Conservation (phyloP, 1,140 invertebrate species). For the Trichomalopsis sarcophagae region DNA sequence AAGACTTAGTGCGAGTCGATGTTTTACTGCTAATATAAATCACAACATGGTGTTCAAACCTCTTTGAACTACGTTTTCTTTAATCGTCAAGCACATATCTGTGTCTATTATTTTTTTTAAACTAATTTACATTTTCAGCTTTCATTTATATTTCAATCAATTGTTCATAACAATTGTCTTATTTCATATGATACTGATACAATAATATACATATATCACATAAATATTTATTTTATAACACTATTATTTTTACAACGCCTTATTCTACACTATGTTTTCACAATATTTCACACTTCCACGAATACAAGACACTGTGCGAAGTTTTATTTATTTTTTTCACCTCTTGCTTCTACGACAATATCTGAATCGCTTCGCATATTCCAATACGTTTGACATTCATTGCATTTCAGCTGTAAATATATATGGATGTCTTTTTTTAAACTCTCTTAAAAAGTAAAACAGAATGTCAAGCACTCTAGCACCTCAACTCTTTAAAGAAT, state of each 20-base stretch:
- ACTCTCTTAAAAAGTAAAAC: no score
- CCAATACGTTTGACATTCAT: slow-evolving; percentile 18
- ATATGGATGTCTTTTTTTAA: no score
- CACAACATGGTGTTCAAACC: not conserved
- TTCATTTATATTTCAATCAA: slow-evolving; percentile 16
- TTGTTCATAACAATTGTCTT: slow-evolving; percentile 10
- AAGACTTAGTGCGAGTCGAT: slow-evolving; percentile 35
- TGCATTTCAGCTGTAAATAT: no score
- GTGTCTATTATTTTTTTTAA: slow-evolving; percentile 9
- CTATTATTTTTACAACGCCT: not conserved
- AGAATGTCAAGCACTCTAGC: no score
- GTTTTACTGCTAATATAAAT: slow-evolving; percentile 11
- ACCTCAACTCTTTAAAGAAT: no score
- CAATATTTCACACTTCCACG: slow-evolving; percentile 12
- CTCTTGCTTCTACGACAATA: not conserved
- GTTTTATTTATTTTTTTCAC: not conserved
- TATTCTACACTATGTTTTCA: not conserved
- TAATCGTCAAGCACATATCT: not conserved
- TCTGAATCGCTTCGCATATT: not conserved
- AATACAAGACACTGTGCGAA: slow-evolving; percentile 23
- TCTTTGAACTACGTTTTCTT: slow-evolving; percentile 1
- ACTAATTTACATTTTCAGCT: slow-evolving; percentile 37
- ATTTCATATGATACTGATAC: not conserved
- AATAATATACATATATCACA: slow-evolving; percentile 9
- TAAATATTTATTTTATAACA: slow-evolving; percentile 22